A percentile compares a stretch with the other conserved stretches of the same genome.
phyloP scores from a whole-genome alignment of 2,113 vertebrate species.

The Cercocebus atys region DNA sequence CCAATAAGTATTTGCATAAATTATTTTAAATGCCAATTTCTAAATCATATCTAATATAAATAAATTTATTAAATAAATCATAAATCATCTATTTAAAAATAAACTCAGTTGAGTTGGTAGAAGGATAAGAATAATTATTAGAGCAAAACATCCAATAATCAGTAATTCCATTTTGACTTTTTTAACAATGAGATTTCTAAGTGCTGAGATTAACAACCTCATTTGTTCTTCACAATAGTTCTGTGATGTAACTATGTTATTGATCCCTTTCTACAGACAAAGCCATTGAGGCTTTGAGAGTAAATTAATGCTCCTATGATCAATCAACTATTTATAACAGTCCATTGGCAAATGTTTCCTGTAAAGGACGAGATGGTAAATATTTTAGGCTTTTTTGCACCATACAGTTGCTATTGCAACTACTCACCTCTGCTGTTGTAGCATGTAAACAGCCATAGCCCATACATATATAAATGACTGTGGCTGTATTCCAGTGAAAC shows the following conservation, averaged over 20 bases:
- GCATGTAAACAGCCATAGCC: not conserved
- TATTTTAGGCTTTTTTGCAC: not conserved
- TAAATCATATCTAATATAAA: not conserved
- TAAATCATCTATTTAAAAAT: conserved; percentile 9
- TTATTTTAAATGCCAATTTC: not conserved
- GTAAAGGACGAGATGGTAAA: not conserved
- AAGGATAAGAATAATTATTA: not conserved
- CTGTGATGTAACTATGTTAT: not conserved
- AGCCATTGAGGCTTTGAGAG: not conserved
- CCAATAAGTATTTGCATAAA: not conserved
- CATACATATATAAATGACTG: not conserved
- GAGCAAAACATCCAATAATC: not conserved
- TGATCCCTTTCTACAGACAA: not conserved
- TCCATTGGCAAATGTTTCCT: not conserved
- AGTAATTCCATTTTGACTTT: not conserved
- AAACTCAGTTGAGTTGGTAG: not conserved
- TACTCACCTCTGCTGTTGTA: rapidly evolving
- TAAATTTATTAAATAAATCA: not conserved
- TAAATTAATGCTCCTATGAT: not conserved
- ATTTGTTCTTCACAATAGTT: not conserved
- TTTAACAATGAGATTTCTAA: not conserved
- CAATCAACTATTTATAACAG: not conserved
- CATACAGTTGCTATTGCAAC: not conserved
- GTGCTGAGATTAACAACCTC: not conserved
- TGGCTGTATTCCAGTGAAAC: not conserved